Evolutionary conservation across 2,888 invertebrate genomes (phyloP).

Genomic region (Leptarthrus brevirostris): DNA sequence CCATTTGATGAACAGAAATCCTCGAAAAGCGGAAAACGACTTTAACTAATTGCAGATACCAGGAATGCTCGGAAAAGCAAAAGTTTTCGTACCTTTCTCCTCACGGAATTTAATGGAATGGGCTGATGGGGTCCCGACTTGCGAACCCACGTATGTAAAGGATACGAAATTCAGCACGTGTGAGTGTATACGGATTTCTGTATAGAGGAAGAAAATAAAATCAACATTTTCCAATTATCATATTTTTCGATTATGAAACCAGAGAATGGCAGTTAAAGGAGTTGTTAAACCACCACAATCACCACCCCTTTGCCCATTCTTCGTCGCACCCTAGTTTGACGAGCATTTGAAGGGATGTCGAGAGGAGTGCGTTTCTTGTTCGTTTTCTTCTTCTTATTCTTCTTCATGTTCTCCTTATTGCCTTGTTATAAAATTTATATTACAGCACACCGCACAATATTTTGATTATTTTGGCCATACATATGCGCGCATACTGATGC

Average conservation of each 20-base stretch:
- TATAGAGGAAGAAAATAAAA: conserved; percentile 48
- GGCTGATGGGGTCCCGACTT: not conserved
- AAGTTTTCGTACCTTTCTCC: conserved; percentile 24
- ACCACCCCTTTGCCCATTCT: not conserved
- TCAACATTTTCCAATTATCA: conserved; percentile 55
- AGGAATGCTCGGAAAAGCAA: not conserved
- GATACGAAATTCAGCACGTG: too few species aligned
- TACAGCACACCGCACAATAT: conserved; percentile 44
- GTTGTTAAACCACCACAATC: conserved; percentile 21
- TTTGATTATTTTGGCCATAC: conserved; percentile 44
- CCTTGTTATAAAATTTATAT: conserved; percentile 50
- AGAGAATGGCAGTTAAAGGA: conserved; percentile 25
- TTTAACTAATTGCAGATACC: conserved; percentile 40
- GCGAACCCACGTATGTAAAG: too few species aligned
- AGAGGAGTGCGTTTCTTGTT: not conserved
- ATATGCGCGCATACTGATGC: conserved; percentile 25
- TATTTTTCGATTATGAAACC: conserved; percentile 53
- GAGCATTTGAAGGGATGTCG: conserved; percentile 45
- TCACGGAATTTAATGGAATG: not conserved
- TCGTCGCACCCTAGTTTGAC: not conserved
- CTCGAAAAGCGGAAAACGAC: too few species aligned
- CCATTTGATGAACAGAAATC: too few species aligned
- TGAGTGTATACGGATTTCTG: conserved; percentile 7
- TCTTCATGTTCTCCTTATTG: conserved; percentile 14
- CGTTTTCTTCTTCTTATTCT: not conserved